Base-by-base conservation (phyloP, 2,888 invertebrate genomes). In the Drosophila meridiana region DNA sequence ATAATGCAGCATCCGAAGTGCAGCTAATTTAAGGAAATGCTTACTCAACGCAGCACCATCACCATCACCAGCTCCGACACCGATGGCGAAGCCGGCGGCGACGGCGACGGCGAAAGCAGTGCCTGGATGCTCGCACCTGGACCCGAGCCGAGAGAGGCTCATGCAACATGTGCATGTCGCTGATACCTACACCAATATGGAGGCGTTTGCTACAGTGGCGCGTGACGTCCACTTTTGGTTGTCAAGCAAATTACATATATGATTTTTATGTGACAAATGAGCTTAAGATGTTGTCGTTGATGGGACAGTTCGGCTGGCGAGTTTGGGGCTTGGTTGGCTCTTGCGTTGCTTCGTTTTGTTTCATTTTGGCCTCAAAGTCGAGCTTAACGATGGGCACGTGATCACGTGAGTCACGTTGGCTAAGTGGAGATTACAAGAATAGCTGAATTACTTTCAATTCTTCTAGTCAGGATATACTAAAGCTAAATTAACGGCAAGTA, bases 201-300 rank as follows among this genome's bases (percentile, higher is more conserved):
- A 87, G 90, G 86, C 89, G 86, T 90, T 85, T 80, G 78, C 76
- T 57, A 73, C 80, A 53, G 66, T 76, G 76, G 73, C 86, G 88
- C 86, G 90, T 90, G 89, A 89, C 89, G 79, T 86, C 90, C 90
- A 87, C 87, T 87, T 87, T 90, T 90, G 89, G 87, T 73, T 83
- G 81, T 86, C 90, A 88, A 87, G 90, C 87, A 87, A 90, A 90
- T 87, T 90, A 90, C 85, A 87, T 85, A 88, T 88, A 87, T 90
- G 89, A 88, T 80, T 87, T 85, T 86, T 78, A 88, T 90, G 83
- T 87, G 87, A 87, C 87, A 87, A 90, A 87, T 87, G 83, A 90
- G 87, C 87, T 83, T 90, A 80, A 80, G 88, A 80, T 80, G 80
- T 73, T 82, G 85, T 76, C 82, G 77, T 74, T 82, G 84, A 78